A percentile compares a stretch with the other conserved stretches of the same genome.
Conservation (phyloP, 2,797 vertebrate genomes). For the Protonibea diacanthus region DNA sequence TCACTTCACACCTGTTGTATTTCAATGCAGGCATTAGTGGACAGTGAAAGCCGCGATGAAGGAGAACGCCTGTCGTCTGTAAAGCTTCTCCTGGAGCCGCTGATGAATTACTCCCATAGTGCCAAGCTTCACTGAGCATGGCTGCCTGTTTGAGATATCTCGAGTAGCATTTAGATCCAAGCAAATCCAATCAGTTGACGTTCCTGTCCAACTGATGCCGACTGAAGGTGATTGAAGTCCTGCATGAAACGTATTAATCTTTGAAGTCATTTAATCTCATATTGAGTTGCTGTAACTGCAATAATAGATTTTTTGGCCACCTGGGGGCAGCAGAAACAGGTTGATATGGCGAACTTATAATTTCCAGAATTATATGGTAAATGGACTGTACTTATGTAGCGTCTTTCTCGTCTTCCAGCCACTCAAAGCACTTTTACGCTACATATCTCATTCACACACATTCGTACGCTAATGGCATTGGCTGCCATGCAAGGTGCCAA, state of each 20-base stretch:
- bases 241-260: conserved; percentile 5
- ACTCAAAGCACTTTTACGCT: too few relatives aligned
- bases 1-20: conserved; percentile 64
- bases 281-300: not conserved
- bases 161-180: conserved; percentile 1
- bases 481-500: too few relatives aligned
- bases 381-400: too few relatives aligned
- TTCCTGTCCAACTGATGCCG: not conserved
- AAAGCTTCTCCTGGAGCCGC: conserved; percentile 14
- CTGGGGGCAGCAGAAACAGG: not conserved
- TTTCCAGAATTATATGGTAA: too few relatives aligned
- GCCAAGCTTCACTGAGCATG: not conserved
- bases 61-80: conserved; percentile 1
- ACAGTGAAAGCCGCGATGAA: conserved; percentile 24
- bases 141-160: conserved; percentile 26
- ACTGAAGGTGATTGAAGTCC: conserved; percentile 10
- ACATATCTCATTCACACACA: too few relatives aligned
- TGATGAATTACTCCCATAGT: conserved; percentile 34
- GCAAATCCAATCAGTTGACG: conserved; percentile 37
- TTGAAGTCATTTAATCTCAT: not conserved
- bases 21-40: conserved; percentile 39
- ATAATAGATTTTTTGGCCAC: not conserved
- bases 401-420: too few relatives aligned
- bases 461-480: too few relatives aligned
- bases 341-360: too few relatives aligned